Evolutionary conservation across 2,888 invertebrate genomes (phyloP), one percentile per base, ranked within the genome.

Genomic region (Allacma fusca): DNA sequence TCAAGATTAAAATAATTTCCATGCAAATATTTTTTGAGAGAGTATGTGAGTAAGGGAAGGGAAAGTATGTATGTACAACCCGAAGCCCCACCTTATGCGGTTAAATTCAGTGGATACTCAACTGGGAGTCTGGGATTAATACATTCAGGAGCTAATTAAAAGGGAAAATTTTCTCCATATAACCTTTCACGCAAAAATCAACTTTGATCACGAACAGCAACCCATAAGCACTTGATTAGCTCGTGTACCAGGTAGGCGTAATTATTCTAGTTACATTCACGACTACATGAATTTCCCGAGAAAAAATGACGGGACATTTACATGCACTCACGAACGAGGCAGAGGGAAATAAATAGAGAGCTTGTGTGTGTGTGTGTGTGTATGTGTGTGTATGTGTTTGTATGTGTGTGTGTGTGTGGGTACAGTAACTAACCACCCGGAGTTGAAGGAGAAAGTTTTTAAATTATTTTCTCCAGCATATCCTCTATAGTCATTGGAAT

Each of bases 171-270:
- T 70, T 24, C 19, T 70, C 43, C 23, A 70, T 24, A 44, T 44
- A 44, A 43, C 70, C 69, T 70, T 70, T 70, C 70, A 70, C 70
- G 70, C 70, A 70, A 70, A 70, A 70, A 70, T 70, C 70, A 70
- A 44, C 70, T 70, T 70, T n/a, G 70, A 44, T 44, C 68, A 21
- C 40, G 40, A 29, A 70, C 16, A 50, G 50, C 19, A 50, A 68
- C 34, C 43, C 12, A 13, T n/a, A 70, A 70, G 23, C 70, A 24
- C 44, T 70, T 70, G 70, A 43, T 70, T 70, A 70, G 40, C n/a
- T 23, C 26, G 21, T 70, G 70, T 70, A 23, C 23, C n/a, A 70
- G 62, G 72, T 59, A 72, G 62, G 72, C 72, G 72, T 72, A 72
- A 62, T 72, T 72, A 62, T 62, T 50, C 57, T 44, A 26, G 26